Conservation (phyloP, 2,113 vertebrate genomes). For the Mormoops blainvillei region DNA sequence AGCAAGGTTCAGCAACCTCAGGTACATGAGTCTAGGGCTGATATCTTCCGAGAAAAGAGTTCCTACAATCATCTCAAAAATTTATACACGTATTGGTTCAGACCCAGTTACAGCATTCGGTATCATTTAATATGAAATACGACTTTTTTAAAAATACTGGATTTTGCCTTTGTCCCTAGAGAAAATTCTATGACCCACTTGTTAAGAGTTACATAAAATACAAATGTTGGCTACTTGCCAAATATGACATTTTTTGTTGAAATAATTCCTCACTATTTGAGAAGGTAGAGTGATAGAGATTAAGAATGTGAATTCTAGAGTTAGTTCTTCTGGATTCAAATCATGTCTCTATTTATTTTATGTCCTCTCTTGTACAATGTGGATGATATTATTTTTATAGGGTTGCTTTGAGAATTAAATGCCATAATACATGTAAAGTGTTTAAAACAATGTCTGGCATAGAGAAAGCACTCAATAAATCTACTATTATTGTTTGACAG, state of each 20-base stretch:
- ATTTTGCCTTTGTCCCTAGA: background rate
- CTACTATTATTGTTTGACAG: background rate
- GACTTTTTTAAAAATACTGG: background rate
- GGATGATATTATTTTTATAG: background rate
- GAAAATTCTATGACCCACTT: background rate
- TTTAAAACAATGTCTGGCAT: background rate
- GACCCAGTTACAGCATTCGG: background rate
- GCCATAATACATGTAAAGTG: background rate
- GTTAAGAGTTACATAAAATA: background rate
- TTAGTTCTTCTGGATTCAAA: background rate
- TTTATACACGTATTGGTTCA: background rate
- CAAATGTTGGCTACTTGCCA: background rate
- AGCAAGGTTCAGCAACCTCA: background rate
- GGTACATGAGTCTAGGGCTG: background rate
- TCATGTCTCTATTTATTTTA: background rate
- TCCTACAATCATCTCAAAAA: background rate
- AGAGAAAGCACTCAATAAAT: conserved; percentile 5
- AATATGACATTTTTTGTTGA: background rate
- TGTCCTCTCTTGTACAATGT: background rate
- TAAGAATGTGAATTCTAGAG: background rate
- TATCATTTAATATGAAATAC: background rate
- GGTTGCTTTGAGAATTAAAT: background rate
- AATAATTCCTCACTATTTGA: conserved; percentile 9
- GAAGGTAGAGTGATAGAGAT: background rate
- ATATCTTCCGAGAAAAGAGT: background rate